Conservation (phyloP, 2,888 invertebrate genomes). For the Prenolepis imparis region DNA sequence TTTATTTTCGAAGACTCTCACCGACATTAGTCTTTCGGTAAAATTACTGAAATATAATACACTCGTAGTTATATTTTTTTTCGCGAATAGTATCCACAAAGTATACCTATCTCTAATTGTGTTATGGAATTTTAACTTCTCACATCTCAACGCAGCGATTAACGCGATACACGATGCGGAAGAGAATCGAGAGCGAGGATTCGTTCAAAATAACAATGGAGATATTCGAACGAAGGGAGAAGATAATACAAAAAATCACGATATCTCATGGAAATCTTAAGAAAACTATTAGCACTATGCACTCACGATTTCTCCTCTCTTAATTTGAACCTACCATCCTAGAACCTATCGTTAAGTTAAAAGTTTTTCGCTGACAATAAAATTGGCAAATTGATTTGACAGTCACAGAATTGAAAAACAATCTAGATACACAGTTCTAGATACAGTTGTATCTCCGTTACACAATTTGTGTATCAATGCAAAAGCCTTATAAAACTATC, state of each 20-base stretch:
- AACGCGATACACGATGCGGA: not conserved
- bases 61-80: slow-evolving; percentile 42
- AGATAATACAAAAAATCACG: slow-evolving; percentile 4
- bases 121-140: slow-evolving; percentile 19
- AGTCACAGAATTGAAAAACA: not conserved
- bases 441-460: not conserved
- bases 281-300: not conserved
- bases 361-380: not conserved
- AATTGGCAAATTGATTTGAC: not conserved
- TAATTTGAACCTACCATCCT: not conserved
- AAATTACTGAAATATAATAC: slow-evolving; percentile 54
- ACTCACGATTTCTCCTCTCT: not conserved
- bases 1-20: slow-evolving; percentile 68
- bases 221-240: slow-evolving; percentile 17
- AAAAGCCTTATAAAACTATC: slow-evolving; percentile 21
- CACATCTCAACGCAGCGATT: slow-evolving; percentile 9
- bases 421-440: not conserved
- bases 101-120: slow-evolving; percentile 28
- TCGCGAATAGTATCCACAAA: slow-evolving; percentile 38
- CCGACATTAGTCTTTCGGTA: slow-evolving; percentile 57
- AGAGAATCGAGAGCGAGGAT: slow-evolving; percentile 25
- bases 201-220: slow-evolving; percentile 13
- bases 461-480: not conserved
- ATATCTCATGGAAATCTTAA: not conserved
- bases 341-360: slow-evolving; percentile 26